Evolutionary conservation across 2,797 vertebrate genomes (phyloP), one percentile per base, ranked within the genome.

Genomic region (Microctenopoma stevenorrisi): DNA sequence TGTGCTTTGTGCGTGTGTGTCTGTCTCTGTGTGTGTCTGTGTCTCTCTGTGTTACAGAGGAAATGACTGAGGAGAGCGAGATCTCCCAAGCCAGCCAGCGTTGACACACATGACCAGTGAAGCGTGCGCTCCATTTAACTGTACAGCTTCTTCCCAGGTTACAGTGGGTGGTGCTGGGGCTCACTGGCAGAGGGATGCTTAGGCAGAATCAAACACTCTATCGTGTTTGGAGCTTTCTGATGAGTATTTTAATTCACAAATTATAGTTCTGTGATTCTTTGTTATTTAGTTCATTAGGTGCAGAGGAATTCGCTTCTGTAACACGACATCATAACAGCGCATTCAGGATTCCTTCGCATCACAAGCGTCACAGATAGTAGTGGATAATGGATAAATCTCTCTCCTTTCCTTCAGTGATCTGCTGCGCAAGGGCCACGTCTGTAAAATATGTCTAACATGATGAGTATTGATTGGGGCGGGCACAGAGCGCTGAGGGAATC

Each of bases 381-480:
- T 0, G 40, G 70, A 55, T 81, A 73, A 77, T 57, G 55, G 68
- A 78, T 79, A 71, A 81, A 85, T 78, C 75, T 62, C 63, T 26
- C 52, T 65, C 15, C 58, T 76, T 82, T 63, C 58, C 71, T 64
- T 46, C 71, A 38, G 12, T 78, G 86, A 87, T 84, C 86, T 9
- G 18, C 60, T 12, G 54, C 35, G 64, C 78, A 57, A 68, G 49
- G 78, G 72, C 64, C 78, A 78, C 76, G 85, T 76, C 72, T 64
- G 62, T 87, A 82, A 89, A 89, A 90, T 87, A 86, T 86, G 85
- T 90, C 84, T 78, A 80, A 88, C 86, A 88, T 89, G 90, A 92
- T 92, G 84, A 88, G 82, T 89, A 92, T 91, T 86, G 91, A 92
- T 90, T 78, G 76, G 68, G 79, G 64, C 22, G 68, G 78, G 66